These are phyloP conservation scores for Phortica variegata DNA, from an alignment of 1,140 invertebrate species.

Conservation along the genomic window DNA sequence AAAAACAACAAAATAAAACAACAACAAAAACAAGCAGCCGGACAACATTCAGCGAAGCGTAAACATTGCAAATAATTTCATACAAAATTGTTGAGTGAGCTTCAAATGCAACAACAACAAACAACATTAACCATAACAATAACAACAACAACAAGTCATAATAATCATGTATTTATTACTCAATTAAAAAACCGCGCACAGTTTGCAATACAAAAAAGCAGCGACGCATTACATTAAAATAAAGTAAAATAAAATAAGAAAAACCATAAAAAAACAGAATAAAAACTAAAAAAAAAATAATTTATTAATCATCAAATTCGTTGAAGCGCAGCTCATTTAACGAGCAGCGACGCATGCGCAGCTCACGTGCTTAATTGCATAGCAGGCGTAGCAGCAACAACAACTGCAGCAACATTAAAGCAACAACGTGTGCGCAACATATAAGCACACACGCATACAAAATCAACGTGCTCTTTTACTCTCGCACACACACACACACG, in stretches of 20 bases:
- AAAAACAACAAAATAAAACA: neutral
- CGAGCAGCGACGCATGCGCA: conserved; percentile 9
- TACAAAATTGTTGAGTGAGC: too few species aligned
- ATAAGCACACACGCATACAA: conserved; percentile 1
- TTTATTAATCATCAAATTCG: too few species aligned
- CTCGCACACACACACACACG: conserved; percentile 21
- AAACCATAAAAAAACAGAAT: neutral
- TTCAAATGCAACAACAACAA: neutral
- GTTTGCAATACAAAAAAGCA: too few species aligned
- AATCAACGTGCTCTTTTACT: too few species aligned
- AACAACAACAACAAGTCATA: neutral
- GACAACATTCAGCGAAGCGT: neutral
- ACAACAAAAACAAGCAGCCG: neutral
- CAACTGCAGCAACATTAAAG: too few species aligned
- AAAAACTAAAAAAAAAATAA: neutral
- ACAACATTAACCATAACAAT: neutral
- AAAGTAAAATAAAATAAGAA: too few species aligned
- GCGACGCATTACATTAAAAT: too few species aligned
- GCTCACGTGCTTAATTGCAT: too few species aligned
- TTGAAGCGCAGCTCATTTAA: too few species aligned
- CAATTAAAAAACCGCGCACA: too few species aligned
- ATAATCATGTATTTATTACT: conserved; percentile 39
- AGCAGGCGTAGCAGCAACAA: neutral
- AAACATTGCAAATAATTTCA: neutral
- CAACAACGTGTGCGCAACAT: too few species aligned